These are phyloP conservation scores for Acrocephalus scirpaceus DNA, from an alignment of 2,797 vertebrate genomes.

Conservation along the genomic window DNA sequence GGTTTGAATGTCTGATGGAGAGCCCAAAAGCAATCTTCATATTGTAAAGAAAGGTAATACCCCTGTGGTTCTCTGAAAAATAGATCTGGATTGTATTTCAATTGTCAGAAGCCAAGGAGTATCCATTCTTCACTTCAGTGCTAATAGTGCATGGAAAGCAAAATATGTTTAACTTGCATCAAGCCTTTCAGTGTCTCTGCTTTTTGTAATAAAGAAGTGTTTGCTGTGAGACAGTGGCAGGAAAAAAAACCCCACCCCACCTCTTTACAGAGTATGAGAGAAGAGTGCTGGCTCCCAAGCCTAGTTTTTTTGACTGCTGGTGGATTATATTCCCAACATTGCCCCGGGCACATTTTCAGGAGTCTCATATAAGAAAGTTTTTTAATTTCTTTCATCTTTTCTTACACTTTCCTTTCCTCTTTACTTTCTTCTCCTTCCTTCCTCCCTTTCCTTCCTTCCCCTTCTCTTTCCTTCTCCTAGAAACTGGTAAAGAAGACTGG, in stretches of 20 bases:
- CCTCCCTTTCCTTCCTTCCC: not conserved
- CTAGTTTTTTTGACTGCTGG: not conserved
- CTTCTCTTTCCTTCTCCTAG: not conserved
- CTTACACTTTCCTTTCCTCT: not conserved
- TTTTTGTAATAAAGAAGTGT: not conserved
- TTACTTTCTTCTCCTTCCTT: not conserved
- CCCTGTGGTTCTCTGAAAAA: not conserved
- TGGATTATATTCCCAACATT: not conserved
- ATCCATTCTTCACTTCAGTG: not conserved
- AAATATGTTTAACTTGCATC: not conserved
- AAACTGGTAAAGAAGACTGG: not conserved
- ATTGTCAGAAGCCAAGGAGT: not conserved
- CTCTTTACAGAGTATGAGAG: not conserved
- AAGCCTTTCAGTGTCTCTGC: not conserved
- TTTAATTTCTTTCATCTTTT: not conserved
- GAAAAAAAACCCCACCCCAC: not conserved
- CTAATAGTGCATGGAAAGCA: not conserved
- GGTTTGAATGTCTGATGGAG: not conserved
- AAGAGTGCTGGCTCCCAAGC: not conserved
- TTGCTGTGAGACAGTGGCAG: not conserved
- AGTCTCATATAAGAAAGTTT: not conserved
- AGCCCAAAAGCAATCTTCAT: not conserved
- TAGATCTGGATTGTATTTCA: not conserved
- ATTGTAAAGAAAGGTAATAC: not conserved
- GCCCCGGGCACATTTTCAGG: not conserved